Conservation (phyloP, 2,888 invertebrate species). For the Deilephila porcellus region DNA sequence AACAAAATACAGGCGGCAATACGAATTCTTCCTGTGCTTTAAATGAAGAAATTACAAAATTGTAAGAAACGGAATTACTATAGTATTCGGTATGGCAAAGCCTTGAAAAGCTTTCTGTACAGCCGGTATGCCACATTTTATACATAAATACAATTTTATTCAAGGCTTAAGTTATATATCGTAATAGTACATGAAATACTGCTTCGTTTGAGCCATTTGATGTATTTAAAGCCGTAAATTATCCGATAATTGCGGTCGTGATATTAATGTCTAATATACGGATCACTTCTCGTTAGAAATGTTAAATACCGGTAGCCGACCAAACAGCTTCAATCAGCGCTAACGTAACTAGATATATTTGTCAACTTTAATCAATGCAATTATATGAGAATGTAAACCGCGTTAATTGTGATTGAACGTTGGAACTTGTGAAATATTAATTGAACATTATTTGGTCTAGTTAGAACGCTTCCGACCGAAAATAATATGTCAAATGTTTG, state of each 20-base stretch:
- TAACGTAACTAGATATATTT: conserved; percentile 6
- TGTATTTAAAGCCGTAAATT: too few relatives aligned
- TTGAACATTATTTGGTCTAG: neutral
- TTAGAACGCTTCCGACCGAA: neutral
- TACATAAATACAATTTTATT: neutral
- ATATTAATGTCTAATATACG: neutral
- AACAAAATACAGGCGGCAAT: neutral
- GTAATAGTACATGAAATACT: neutral
- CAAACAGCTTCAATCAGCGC: conserved; percentile 11
- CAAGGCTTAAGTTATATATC: neutral
- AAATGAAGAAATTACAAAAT: neutral
- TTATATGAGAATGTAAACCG: conserved; percentile 6
- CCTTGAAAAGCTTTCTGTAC: neutral
- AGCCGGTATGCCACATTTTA: neutral
- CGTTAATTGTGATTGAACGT: neutral
- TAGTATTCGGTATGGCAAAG: neutral
- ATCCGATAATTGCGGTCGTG: neutral
- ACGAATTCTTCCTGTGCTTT: neutral
- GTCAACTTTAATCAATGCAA: conserved; percentile 9
- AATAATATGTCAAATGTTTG: neutral
- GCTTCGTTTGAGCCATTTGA: too few relatives aligned
- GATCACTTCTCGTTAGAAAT: conserved; percentile 9
- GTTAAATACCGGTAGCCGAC: neutral
- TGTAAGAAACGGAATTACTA: neutral
- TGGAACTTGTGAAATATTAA: neutral